Percentiles rank a stretch among this genome's conserved stretches.
Evolutionary conservation across 2,888 invertebrate genomes (phyloP).

Genomic region (Hetaerina titia): DNA sequence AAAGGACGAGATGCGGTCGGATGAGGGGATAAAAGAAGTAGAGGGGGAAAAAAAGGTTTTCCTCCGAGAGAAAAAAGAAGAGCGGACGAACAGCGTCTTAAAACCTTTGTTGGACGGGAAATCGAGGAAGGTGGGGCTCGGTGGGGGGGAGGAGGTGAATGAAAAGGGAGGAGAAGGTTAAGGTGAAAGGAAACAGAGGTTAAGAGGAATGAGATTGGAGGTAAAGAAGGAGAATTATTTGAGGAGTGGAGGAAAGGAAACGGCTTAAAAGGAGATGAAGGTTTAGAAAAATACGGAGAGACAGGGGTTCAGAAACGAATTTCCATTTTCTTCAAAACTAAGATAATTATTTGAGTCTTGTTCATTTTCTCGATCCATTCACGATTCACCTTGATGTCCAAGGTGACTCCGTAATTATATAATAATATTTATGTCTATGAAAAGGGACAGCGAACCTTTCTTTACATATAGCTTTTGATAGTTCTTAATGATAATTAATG

Average conservation of each 20-base stretch:
- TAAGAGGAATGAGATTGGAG: background rate
- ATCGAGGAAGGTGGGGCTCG: background rate
- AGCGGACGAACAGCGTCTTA: background rate
- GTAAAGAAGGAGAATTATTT: background rate
- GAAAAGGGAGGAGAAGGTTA: background rate
- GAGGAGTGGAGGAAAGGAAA: background rate
- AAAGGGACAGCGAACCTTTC: too few species aligned
- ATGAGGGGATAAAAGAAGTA: background rate
- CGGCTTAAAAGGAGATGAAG: background rate
- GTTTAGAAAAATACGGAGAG: background rate
- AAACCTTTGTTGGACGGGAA: background rate
- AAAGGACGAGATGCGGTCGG: conserved; percentile 47
- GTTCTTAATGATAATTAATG: too few species aligned
- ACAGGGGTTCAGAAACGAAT: background rate
- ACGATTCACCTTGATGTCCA: background rate
- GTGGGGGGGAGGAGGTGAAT: background rate
- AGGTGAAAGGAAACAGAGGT: background rate
- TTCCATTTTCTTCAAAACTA: background rate
- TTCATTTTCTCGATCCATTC: background rate
- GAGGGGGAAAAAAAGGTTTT: conserved; percentile 4
- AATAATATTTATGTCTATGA: background rate
- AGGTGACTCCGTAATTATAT: background rate
- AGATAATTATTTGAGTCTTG: background rate
- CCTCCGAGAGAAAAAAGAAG: background rate
- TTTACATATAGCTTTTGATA: too few species aligned